Evolutionary conservation across 2,888 invertebrate genomes (phyloP).

Genomic region (Globia sparganii): DNA sequence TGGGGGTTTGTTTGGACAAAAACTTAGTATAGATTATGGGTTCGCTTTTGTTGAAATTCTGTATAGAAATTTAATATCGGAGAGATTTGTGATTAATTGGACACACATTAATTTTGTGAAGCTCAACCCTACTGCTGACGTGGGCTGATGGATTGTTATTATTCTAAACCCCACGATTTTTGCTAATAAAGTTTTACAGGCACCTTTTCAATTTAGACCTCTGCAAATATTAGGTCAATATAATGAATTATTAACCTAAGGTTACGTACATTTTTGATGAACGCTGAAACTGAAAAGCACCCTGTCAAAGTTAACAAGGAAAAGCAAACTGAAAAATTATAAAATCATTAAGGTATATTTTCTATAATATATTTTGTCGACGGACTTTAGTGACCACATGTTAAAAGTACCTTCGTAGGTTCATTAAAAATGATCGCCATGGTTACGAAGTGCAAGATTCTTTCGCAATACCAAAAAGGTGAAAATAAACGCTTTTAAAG

Average conservation of each 20-base stretch:
- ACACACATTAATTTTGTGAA: constrained; percentile 60
- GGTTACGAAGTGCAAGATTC: constrained; percentile 35
- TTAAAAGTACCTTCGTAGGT: not conserved
- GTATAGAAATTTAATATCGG: constrained; percentile 67
- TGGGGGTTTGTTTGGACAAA: constrained; percentile 78
- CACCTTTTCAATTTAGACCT: not conserved
- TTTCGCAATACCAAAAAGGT: constrained; percentile 49
- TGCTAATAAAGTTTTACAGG: constrained; percentile 7
- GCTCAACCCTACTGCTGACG: constrained; percentile 43
- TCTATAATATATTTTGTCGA: not conserved
- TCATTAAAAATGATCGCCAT: constrained; percentile 34
- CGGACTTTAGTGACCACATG: not conserved
- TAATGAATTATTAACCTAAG: not conserved
- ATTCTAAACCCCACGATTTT: constrained; percentile 13
- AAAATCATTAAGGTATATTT: not conserved
- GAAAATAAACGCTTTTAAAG: constrained; percentile 47
- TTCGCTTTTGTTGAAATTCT: constrained; percentile 65
- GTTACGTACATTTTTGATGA: not conserved
- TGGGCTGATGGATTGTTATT: constrained; percentile 40
- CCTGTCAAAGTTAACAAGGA: not conserved
- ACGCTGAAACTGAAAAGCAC: not conserved
- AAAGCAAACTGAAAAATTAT: not conserved
- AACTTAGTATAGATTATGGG: constrained; percentile 74
- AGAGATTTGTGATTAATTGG: constrained; percentile 66
- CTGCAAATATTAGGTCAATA: not conserved